Percentiles rank a stretch among this genome's conserved stretches.
Conservation (phyloP, 30 jellyfish, hydroid and myxozoan species). For the Hydractinia symbiolongicarpus region DNA sequence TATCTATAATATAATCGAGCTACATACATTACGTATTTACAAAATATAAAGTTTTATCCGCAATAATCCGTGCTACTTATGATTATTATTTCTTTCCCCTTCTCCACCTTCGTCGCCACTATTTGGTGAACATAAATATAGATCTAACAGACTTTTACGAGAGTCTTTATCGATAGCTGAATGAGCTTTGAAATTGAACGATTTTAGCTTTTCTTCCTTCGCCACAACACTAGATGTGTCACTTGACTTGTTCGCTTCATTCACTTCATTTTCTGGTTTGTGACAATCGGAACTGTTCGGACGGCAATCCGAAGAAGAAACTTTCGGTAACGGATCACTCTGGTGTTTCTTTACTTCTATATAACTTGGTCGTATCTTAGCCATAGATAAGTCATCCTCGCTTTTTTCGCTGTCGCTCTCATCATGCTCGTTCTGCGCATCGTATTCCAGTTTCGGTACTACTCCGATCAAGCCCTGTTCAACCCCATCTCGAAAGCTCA, state of each 20-base stretch:
- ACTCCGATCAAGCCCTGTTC: conserved; percentile 38
- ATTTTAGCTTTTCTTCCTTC: not conserved
- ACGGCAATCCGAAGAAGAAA: not conserved
- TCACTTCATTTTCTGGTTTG: not conserved
- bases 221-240: not conserved
- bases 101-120: conserved; percentile 14
- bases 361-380: conserved; percentile 9
- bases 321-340: not conserved
- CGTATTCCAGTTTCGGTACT: conserved; percentile 22
- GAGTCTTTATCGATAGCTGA: conserved; percentile 24
- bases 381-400: conserved; percentile 12
- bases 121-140: conserved; percentile 19
- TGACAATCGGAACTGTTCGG: conserved; percentile 7
- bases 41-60: too few species aligned
- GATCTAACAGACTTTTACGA: conserved; percentile 39
- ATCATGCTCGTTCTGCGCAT: conserved; percentile 8
- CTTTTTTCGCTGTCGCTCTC: conserved; percentile 3
- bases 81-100: conserved; percentile 4
- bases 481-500: conserved; percentile 35
- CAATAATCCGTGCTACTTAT: too few species aligned
- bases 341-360: not conserved
- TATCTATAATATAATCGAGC: too few species aligned
- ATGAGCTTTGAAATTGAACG: conserved; percentile 8
- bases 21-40: too few species aligned
- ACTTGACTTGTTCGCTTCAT: not conserved